phyloP scores from a whole-genome alignment of 2,888 invertebrate species.

The Pseudococcus jackbeardsleyi region DNA sequence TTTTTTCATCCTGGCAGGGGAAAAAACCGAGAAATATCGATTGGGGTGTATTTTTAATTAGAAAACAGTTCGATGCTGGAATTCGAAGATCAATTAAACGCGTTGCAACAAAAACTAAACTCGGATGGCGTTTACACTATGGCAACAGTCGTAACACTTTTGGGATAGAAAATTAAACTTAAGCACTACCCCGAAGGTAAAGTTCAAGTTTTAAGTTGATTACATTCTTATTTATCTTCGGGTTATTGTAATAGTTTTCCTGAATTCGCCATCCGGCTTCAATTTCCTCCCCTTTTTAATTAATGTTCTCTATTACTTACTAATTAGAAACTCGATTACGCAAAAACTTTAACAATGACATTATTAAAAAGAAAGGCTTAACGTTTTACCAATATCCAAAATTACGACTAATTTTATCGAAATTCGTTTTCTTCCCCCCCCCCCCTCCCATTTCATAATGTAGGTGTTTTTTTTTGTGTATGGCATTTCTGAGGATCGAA shows the following conservation, averaged over 20 bases:
- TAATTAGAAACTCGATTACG: conserved; percentile 57
- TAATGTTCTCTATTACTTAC: conserved; percentile 55
- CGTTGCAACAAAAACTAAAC: conserved; percentile 47
- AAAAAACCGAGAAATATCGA: neutral
- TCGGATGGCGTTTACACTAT: conserved; percentile 51
- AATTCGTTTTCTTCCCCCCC: neutral
- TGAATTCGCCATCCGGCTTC: conserved; percentile 45
- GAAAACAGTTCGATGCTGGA: conserved; percentile 35
- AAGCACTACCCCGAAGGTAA: conserved; percentile 55
- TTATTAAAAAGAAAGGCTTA: conserved; percentile 54
- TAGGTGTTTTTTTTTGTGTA: too few relatives aligned
- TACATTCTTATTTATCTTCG: conserved; percentile 57
- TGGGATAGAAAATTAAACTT: conserved; percentile 56
- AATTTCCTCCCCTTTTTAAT: conserved; percentile 54
- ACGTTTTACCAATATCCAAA: conserved; percentile 34
- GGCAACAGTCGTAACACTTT: conserved; percentile 54
- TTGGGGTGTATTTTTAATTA: conserved; percentile 35
- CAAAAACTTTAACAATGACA: conserved; percentile 45
- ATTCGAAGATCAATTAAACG: conserved; percentile 52
- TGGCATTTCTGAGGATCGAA: too few relatives aligned
- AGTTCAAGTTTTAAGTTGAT: conserved; percentile 56
- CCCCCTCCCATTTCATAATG: too few relatives aligned
- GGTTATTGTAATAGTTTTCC: conserved; percentile 53
- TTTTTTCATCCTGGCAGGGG: neutral
- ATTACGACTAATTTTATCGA: neutral